A percentile compares a stretch with the other conserved stretches of the same genome.
Conservation (phyloP, 2,888 invertebrate species). For the Lysandra bellargus region DNA sequence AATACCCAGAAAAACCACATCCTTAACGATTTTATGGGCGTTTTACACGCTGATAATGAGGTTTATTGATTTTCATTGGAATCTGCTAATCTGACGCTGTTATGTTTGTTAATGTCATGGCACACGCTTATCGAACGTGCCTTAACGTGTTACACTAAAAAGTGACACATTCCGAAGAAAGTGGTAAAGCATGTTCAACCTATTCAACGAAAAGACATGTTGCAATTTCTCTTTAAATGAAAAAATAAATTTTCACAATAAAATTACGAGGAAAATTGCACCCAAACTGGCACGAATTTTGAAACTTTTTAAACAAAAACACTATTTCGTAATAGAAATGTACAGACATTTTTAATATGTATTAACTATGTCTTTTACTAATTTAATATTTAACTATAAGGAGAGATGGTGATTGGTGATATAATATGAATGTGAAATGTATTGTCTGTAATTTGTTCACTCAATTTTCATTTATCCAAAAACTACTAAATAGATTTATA, state of each 20-base stretch:
- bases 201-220: neutral
- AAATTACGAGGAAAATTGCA: neutral
- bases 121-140: constrained; percentile 8
- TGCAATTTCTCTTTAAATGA: constrained; percentile 8
- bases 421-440: no score
- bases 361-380: no score
- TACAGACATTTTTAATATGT: neutral
- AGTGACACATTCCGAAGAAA: neutral
- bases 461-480: no score
- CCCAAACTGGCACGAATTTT: neutral
- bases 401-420: no score
- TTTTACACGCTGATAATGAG: constrained; percentile 41
- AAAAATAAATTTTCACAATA: neutral
- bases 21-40: constrained; percentile 37
- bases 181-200: neutral
- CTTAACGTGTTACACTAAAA: neutral
- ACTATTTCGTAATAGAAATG: neutral
- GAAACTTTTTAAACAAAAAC: neutral
- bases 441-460: no score
- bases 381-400: no score
- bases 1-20: constrained; percentile 42
- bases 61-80: constrained; percentile 44
- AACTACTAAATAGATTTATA: no score
- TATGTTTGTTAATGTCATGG: neutral
- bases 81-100: constrained; percentile 2